phyloP scores from a whole-genome alignment of 2,888 invertebrate genomes.

The Thymelicus sylvestris region DNA sequence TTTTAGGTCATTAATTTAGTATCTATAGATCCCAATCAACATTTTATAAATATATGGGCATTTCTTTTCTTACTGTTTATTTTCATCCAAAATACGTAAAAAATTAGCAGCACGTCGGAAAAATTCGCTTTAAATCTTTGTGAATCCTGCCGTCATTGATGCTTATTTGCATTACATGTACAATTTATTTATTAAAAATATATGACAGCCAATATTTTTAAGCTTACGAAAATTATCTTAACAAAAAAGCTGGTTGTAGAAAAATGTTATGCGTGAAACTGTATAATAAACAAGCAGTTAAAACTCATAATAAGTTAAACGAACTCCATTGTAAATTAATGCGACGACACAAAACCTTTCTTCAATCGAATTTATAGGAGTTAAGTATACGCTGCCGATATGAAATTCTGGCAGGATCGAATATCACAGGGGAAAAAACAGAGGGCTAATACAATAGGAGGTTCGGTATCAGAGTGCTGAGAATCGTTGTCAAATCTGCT shows the following conservation, averaged over 20 bases:
- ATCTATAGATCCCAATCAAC: too few species aligned
- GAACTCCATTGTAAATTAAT: constrained; percentile 36
- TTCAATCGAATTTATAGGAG: constrained; percentile 37
- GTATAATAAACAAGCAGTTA: constrained; percentile 13
- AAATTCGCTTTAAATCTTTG: too few species aligned
- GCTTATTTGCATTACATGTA: too few species aligned
- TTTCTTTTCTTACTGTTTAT: too few species aligned
- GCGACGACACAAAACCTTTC: constrained; percentile 36
- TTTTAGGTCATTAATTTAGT: not conserved
- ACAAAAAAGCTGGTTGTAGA: not conserved
- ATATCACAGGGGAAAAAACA: constrained; percentile 65
- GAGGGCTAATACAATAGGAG: constrained; percentile 69
- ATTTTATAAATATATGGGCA: too few species aligned
- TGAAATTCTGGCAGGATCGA: constrained; percentile 65
- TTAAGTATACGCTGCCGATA: constrained; percentile 47
- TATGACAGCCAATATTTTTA: not conserved
- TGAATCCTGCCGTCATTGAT: too few species aligned
- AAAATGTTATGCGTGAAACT: constrained; percentile 11
- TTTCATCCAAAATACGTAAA: too few species aligned
- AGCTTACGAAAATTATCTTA: not conserved
- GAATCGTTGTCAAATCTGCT: constrained; percentile 75
- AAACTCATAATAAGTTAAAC: constrained; percentile 30
- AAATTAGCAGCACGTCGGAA: too few species aligned
- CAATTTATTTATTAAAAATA: too few species aligned
- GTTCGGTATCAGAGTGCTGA: constrained; percentile 65